These are phyloP conservation scores for Drosophila algonquin DNA, from an alignment of 2,888 invertebrate genomes.

Conservation along the genomic window DNA sequence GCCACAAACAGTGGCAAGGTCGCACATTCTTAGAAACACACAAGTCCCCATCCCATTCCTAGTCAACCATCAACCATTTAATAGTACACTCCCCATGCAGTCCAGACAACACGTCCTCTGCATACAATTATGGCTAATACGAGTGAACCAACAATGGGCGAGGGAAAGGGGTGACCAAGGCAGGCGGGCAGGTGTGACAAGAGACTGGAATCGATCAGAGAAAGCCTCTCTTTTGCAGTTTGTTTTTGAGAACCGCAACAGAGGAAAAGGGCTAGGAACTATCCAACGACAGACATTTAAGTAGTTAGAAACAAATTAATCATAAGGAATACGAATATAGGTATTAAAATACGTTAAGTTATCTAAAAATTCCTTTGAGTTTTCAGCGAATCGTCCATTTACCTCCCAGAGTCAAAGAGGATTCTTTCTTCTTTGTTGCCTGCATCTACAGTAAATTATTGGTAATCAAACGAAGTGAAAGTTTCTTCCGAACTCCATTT, in stretches of 20 bases:
- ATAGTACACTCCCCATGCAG: constrained; percentile 32
- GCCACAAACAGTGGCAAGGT: constrained; percentile 66
- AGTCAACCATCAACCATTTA: constrained; percentile 25
- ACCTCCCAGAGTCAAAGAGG: no score
- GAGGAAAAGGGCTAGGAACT: no score
- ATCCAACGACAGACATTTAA: no score
- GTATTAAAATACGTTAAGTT: no score
- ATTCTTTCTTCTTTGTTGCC: no score
- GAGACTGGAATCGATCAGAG: not conserved
- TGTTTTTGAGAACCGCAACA: no score
- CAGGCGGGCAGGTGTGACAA: constrained; percentile 15
- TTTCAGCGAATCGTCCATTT: no score
- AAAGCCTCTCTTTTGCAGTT: no score
- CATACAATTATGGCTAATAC: constrained; percentile 36
- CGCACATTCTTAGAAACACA: constrained; percentile 55
- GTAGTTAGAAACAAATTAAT: no score
- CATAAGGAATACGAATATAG: no score
- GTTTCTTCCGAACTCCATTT: not conserved
- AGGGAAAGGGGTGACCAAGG: constrained; percentile 22
- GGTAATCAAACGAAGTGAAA: not conserved
- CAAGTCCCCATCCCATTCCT: not conserved
- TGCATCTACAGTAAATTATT: not conserved
- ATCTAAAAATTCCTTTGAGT: no score
- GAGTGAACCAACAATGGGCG: not conserved
- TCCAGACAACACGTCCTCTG: constrained; percentile 17